Conservation (phyloP, 2,113 vertebrate genomes). For the Chroicocephalus ridibundus region DNA sequence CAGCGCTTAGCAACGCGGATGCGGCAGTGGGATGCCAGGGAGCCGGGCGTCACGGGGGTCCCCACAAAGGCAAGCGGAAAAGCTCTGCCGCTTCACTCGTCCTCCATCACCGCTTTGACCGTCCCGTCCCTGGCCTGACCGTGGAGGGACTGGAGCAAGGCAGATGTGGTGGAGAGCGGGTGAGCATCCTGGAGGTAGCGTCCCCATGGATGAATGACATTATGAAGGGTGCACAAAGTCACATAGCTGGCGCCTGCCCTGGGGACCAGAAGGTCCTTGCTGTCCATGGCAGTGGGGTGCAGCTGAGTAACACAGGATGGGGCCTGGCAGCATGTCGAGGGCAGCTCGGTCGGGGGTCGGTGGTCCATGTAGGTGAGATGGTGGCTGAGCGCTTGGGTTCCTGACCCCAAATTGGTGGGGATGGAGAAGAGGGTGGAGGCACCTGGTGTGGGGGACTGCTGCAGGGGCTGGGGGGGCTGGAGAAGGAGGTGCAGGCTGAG, state of each 20-base stretch:
- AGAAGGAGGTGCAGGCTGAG: background rate
- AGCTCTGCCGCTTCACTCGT: background rate
- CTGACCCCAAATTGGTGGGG: background rate
- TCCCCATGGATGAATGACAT: rapidly evolving
- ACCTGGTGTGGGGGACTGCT: background rate
- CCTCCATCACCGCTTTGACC: background rate
- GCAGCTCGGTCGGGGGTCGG: rapidly evolving
- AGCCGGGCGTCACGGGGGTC: rapidly evolving
- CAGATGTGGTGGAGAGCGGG: background rate
- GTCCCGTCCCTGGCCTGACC: rapidly evolving
- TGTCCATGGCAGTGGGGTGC: background rate
- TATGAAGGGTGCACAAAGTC: background rate
- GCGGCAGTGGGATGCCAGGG: background rate
- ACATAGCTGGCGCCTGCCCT: background rate
- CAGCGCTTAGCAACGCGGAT: background rate
- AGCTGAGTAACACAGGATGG: background rate
- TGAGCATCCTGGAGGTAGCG: background rate
- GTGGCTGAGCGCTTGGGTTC: background rate
- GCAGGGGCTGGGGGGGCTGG: background rate
- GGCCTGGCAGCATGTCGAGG: rapidly evolving
- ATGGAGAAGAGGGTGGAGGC: background rate
- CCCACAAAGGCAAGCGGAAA: background rate
- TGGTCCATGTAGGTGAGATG: background rate
- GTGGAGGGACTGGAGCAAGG: background rate
- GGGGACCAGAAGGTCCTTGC: background rate